A percentile compares a stretch with the other conserved stretches of the same genome.
phyloP scores from a whole-genome alignment of 2,113 vertebrate genomes.

The Andinoacara biseriatus region DNA sequence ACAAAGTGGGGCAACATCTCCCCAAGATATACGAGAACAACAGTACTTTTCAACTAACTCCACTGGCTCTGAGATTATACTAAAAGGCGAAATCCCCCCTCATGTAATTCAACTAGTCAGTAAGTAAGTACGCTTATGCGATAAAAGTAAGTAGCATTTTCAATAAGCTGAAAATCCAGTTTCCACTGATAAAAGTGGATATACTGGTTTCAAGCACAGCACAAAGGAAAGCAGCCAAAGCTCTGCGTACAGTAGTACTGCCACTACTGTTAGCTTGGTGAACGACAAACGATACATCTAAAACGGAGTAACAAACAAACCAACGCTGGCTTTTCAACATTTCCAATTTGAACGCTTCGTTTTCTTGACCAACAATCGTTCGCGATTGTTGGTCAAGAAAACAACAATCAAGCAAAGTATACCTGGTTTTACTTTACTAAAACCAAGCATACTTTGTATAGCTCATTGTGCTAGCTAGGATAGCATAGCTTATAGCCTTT shows the following conservation, averaged over 20 bases:
- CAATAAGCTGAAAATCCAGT: not conserved
- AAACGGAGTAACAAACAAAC: not conserved
- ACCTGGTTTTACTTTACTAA: not conserved
- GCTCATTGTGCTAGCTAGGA: constrained; percentile 60
- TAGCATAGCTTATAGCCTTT: constrained; percentile 63
- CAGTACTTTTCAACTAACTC: not conserved
- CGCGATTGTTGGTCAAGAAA: not conserved
- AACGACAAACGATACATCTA: constrained; percentile 15
- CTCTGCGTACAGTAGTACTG: constrained; percentile 31
- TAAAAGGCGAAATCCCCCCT: not conserved
- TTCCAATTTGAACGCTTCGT: rapidly evolving
- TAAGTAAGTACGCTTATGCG: not conserved
- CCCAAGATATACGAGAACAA: not conserved
- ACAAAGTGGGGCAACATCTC: not conserved
- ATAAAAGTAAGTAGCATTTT: not conserved
- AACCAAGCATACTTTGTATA: constrained; percentile 7
- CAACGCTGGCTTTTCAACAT: not conserved
- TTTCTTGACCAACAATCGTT: not conserved
- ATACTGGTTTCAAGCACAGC: constrained; percentile 20
- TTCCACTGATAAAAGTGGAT: not conserved
- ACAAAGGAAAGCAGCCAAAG: constrained; percentile 67
- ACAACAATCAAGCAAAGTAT: not conserved
- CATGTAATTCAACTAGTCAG: not conserved
- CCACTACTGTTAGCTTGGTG: constrained; percentile 54
- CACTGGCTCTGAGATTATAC: not conserved